Percentiles rank a stretch among this genome's conserved stretches.
Evolutionary conservation across 2,888 invertebrate genomes (phyloP).

Genomic region (Piscicola geometra): DNA sequence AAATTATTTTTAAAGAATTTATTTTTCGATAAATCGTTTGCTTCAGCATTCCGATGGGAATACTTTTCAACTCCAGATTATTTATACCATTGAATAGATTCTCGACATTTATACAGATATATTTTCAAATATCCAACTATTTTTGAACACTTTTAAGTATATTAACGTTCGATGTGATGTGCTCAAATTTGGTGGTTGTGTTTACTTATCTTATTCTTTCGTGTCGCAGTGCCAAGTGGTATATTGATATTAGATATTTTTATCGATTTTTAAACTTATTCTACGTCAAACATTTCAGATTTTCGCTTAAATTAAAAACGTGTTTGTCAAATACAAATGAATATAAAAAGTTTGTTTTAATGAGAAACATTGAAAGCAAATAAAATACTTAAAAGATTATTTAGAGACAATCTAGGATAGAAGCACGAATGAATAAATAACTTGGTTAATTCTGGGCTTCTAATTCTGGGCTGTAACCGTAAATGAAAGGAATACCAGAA

Average conservation of each 20-base stretch:
- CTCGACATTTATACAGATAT: slow-evolving; percentile 2
- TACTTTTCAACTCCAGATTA: background rate
- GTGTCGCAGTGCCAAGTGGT: slow-evolving; percentile 17
- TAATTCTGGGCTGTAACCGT: slow-evolving; percentile 63
- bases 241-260: background rate
- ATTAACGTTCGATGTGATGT: background rate
- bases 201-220: background rate
- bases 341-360: too few relatives aligned
- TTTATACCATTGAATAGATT: background rate
- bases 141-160: background rate
- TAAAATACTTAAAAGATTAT: too few relatives aligned
- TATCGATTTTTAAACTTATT: too few relatives aligned
- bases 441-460: too few relatives aligned
- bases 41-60: background rate
- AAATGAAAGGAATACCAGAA: slow-evolving; percentile 82
- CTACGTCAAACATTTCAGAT: too few relatives aligned
- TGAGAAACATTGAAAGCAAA: too few relatives aligned
- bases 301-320: too few relatives aligned
- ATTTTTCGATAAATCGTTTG: background rate
- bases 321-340: too few relatives aligned
- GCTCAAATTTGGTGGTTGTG: background rate
- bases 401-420: too few relatives aligned
- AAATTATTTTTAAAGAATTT: background rate
- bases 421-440: too few relatives aligned
- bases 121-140: background rate